Conservation (phyloP, 2,888 invertebrate genomes). For the Proisotoma minuta region DNA sequence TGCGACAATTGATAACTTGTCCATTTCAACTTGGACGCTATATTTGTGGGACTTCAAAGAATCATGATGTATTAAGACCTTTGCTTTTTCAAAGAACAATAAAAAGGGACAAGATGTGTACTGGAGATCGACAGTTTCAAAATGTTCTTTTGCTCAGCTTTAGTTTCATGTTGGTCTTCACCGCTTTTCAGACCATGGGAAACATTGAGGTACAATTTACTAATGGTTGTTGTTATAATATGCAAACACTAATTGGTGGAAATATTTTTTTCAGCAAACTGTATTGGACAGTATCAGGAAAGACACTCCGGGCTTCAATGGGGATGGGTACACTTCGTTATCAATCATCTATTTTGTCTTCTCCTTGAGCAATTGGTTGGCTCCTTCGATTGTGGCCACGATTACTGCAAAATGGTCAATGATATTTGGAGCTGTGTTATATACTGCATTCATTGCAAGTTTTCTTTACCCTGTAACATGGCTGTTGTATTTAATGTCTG, state of each 20-base stretch:
- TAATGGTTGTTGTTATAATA: neutral
- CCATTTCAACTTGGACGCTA: neutral
- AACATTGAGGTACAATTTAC: constrained; percentile 75
- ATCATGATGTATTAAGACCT: neutral
- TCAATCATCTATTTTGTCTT: constrained; percentile 90
- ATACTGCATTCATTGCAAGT: constrained; percentile 72
- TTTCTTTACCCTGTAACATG: constrained; percentile 80
- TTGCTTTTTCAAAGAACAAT: neutral
- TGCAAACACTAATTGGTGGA: neutral
- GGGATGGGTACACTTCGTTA: constrained; percentile 82
- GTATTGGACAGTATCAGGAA: constrained; percentile 70
- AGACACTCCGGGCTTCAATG: constrained; percentile 65
- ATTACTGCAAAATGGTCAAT: constrained; percentile 85
- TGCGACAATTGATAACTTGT: neutral
- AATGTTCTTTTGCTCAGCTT: constrained; percentile 65
- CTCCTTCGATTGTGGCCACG: constrained; percentile 82
- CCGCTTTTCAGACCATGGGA: constrained; percentile 95
- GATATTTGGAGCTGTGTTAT: constrained; percentile 49
- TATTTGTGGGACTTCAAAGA: neutral
- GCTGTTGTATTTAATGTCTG: constrained; percentile 80
- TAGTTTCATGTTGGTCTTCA: constrained; percentile 94
- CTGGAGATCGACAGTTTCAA: constrained; percentile 41
- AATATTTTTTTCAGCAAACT: neutral
- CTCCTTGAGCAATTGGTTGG: constrained; percentile 88
- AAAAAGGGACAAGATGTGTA: constrained; percentile 9